phyloP scores from a whole-genome alignment of 2,113 vertebrate species.

The Isurus oxyrinchus region DNA sequence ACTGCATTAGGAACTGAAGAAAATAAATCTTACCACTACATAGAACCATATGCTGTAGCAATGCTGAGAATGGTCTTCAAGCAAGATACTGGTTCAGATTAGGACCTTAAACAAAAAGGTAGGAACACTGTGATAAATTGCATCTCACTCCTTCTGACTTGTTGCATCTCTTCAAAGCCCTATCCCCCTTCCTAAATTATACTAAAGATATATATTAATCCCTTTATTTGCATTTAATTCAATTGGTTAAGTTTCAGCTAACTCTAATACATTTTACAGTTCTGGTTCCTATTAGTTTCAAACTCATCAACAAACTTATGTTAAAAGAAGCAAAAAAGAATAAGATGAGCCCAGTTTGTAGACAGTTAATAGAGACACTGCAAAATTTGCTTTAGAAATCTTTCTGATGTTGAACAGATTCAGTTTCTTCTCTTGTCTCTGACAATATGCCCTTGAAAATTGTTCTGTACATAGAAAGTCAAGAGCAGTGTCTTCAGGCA shows the following conservation, averaged over 20 bases:
- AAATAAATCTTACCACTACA: too few species aligned
- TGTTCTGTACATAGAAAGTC: constrained; percentile 16
- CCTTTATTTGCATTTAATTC: background rate
- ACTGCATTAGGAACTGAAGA: background rate
- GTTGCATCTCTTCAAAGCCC: background rate
- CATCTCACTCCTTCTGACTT: background rate
- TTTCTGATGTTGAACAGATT: background rate
- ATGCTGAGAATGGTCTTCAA: background rate
- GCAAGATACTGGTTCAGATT: background rate
- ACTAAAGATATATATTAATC: background rate
- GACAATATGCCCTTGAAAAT: constrained; percentile 16
- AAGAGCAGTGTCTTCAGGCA: constrained; percentile 22
- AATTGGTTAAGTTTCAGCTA: background rate
- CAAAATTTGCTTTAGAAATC: background rate
- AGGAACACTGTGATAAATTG: background rate
- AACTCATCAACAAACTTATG: background rate
- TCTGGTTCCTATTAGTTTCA: background rate
- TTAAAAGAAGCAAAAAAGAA: background rate
- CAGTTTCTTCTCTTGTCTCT: constrained; percentile 12
- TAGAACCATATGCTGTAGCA: background rate
- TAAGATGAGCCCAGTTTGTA: background rate
- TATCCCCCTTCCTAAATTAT: background rate
- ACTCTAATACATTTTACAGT: background rate
- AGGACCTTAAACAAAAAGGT: background rate
- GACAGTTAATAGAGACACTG: background rate